A percentile compares a stretch with the other conserved stretches of the same genome.
phyloP scores from a whole-genome alignment of 2,888 invertebrate genomes.

The Parelbella ahira region DNA sequence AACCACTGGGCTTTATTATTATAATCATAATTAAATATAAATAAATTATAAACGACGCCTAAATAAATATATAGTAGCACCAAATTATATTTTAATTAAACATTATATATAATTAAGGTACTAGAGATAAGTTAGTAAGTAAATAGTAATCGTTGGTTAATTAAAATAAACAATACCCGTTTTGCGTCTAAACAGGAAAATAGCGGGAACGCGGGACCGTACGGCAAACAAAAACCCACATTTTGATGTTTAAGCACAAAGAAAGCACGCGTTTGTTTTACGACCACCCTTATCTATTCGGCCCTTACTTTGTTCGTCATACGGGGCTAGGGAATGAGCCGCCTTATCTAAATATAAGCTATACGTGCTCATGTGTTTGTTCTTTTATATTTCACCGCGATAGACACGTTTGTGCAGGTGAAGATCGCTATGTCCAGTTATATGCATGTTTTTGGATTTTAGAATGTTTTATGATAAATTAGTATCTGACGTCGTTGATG shows the following conservation, averaged over 20 bases:
- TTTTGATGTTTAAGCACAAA: slow-evolving; percentile 49
- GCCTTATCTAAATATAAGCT: slow-evolving; percentile 65
- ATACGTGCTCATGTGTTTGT: slow-evolving; percentile 57
- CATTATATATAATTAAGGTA: too few species aligned
- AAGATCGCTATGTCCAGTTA: too few species aligned
- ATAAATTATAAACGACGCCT: too few species aligned
- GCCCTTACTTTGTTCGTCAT: slow-evolving; percentile 51
- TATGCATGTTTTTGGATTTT: too few species aligned
- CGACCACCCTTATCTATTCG: slow-evolving; percentile 47
- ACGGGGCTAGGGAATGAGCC: slow-evolving; percentile 48
- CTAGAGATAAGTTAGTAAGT: too few species aligned
- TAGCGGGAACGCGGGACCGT: neutral
- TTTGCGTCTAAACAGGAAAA: slow-evolving; percentile 1
- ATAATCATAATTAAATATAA: too few species aligned
- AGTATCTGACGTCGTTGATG: too few species aligned
- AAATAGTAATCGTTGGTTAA: too few species aligned
- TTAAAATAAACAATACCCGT: neutral
- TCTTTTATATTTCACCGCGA: slow-evolving; percentile 47
- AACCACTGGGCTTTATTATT: too few species aligned
- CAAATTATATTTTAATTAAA: too few species aligned
- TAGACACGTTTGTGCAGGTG: slow-evolving; percentile 1
- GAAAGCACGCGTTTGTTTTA: slow-evolving; percentile 56
- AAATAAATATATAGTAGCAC: too few species aligned
- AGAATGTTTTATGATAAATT: too few species aligned
- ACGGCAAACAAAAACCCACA: slow-evolving; percentile 26